phyloP scores from a whole-genome alignment of 2,888 invertebrate genomes.

The Tiphia femorata region DNA sequence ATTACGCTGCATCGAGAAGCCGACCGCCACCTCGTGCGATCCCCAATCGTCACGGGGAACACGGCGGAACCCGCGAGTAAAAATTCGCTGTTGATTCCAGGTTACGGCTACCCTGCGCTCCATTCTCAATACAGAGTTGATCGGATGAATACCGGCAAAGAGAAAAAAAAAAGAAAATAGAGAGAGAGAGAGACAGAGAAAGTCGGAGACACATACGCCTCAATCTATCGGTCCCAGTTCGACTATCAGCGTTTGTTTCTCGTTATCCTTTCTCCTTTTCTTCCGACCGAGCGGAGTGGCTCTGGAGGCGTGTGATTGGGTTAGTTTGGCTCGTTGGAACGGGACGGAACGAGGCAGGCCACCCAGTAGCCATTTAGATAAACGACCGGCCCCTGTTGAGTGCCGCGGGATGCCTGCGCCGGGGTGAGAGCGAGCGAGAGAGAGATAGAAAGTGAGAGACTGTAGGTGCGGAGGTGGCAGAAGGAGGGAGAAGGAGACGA shows the following conservation, averaged over 20 bases:
- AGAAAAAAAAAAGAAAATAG: no score
- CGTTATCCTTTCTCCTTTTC: slow-evolving; percentile 20
- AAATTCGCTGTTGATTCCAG: slow-evolving; percentile 11
- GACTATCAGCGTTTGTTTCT: slow-evolving; percentile 32
- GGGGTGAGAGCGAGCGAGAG: slow-evolving; percentile 7
- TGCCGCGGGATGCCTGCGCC: slow-evolving; percentile 56
- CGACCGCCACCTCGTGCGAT: slow-evolving; percentile 21
- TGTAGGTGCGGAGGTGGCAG: slow-evolving; percentile 3
- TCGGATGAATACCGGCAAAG: no score
- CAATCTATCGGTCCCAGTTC: slow-evolving; percentile 18
- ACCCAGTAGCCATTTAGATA: slow-evolving; percentile 67
- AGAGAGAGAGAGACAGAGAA: neutral
- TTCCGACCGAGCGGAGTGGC: slow-evolving; percentile 22
- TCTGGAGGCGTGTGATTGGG: slow-evolving; percentile 52
- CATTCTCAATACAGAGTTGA: neutral
- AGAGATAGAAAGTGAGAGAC: slow-evolving; percentile 13
- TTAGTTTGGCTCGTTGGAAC: slow-evolving; percentile 58
- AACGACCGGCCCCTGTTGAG: slow-evolving; percentile 64
- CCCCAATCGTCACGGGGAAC: slow-evolving; percentile 10
- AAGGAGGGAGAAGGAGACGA: neutral
- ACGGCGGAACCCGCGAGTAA: slow-evolving; percentile 8
- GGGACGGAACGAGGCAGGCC: slow-evolving; percentile 52
- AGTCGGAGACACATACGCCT: slow-evolving; percentile 9
- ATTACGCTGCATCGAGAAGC: slow-evolving; percentile 41
- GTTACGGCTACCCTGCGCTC: slow-evolving; percentile 8